Evolutionary conservation across 2,797 vertebrate genomes (phyloP).

Genomic region (Linurgus olivaceus): DNA sequence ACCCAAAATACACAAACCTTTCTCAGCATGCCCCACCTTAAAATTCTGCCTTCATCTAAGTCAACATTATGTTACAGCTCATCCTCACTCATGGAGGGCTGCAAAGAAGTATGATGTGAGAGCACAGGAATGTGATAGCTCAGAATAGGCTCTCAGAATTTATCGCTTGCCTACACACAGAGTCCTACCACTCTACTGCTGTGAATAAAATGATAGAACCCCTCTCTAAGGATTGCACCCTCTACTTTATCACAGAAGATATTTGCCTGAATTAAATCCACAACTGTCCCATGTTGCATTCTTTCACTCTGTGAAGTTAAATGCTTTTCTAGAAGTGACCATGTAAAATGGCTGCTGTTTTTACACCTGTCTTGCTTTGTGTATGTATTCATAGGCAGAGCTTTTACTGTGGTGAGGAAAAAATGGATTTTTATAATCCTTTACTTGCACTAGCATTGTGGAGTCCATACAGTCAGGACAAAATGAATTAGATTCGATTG

Average conservation of each 20-base stretch:
- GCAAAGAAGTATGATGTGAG: not conserved
- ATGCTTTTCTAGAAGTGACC: not conserved
- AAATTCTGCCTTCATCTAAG: not conserved
- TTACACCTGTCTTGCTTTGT: not conserved
- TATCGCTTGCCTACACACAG: not conserved
- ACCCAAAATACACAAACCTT: not conserved
- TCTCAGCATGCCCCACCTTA: not conserved
- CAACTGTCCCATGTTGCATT: not conserved
- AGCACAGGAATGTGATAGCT: not conserved
- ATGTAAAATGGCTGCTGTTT: not conserved
- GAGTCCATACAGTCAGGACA: not conserved
- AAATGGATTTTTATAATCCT: not conserved
- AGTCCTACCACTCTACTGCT: not conserved
- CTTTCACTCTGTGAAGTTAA: not conserved
- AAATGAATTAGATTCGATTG: not conserved
- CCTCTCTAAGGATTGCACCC: not conserved
- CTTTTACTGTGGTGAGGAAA: not conserved
- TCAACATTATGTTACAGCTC: not conserved
- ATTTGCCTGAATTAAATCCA: not conserved
- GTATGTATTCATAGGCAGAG: not conserved
- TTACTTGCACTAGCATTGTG: not conserved
- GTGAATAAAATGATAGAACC: conserved; percentile 2
- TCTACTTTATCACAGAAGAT: not conserved
- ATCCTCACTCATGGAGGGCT: not conserved
- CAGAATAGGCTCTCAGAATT: not conserved